Conservation (phyloP, 2,888 invertebrate species). For the Axea sp. region DNA sequence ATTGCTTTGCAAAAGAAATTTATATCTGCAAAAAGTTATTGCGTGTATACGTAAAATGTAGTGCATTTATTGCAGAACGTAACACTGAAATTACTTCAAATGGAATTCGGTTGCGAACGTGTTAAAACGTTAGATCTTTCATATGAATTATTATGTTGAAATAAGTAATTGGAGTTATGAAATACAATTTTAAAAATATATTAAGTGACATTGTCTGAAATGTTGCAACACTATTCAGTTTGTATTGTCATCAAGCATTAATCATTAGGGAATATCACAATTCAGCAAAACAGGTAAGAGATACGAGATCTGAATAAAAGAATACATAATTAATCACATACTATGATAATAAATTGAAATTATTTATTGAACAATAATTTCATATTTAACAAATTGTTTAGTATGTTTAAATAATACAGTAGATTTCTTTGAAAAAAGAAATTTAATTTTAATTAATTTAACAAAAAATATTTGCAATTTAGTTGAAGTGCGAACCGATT, state of each 20-base stretch:
- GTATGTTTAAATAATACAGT: no score
- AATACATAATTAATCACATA: slow-evolving; percentile 6
- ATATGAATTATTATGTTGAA: not conserved
- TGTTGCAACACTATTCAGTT: slow-evolving; percentile 8
- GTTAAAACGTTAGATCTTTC: slow-evolving; percentile 1
- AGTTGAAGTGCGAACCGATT: no score
- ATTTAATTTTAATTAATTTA: no score
- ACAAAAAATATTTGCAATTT: no score
- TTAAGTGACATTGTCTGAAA: not conserved
- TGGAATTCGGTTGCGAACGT: not conserved
- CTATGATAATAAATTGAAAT: not conserved
- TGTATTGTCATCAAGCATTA: slow-evolving; percentile 7
- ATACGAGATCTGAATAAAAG: slow-evolving; percentile 4
- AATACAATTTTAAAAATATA: not conserved
- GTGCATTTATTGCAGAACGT: not conserved
- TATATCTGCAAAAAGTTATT: slow-evolving; percentile 4
- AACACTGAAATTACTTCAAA: slow-evolving; percentile 1
- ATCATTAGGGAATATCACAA: slow-evolving; percentile 8
- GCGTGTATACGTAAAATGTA: slow-evolving; percentile 1
- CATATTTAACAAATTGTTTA: no score
- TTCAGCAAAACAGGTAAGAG: slow-evolving; percentile 19
- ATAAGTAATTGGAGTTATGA: not conserved
- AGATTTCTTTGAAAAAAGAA: no score
- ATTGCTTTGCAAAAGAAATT: not conserved
- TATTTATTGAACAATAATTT: no score